Percentiles rank a stretch among this genome's conserved stretches.
phyloP scores from a whole-genome alignment of 2,888 invertebrate species.

The Drosophila pseudotakahashii region DNA sequence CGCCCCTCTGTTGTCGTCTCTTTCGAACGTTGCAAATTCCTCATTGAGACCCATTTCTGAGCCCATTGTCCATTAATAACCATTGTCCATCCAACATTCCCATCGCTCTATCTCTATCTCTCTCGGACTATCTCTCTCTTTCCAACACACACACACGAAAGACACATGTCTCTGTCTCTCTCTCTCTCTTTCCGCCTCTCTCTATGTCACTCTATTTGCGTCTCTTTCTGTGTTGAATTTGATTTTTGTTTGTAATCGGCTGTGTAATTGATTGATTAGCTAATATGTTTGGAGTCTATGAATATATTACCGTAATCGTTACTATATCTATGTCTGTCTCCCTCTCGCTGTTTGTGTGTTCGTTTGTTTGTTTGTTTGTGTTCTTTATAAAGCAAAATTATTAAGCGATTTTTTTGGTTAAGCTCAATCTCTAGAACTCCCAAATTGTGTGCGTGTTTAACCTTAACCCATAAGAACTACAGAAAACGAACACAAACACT shows the following conservation, averaged over 20 bases:
- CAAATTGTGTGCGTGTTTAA: constrained; percentile 25
- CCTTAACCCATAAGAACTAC: constrained; percentile 14
- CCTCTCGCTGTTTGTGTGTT: constrained; percentile 42
- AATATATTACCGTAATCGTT: constrained; percentile 28
- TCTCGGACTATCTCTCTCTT: constrained; percentile 23
- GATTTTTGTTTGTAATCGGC: constrained; percentile 43
- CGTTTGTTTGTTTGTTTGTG: constrained; percentile 33
- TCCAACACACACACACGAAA: constrained; percentile 29
- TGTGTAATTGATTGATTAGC: constrained; percentile 46
- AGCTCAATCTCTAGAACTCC: constrained; percentile 19
- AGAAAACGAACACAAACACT: constrained; percentile 18
- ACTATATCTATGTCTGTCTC: constrained; percentile 47
- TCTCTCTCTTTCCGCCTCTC: constrained; percentile 16
- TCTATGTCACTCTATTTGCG: constrained; percentile 17
- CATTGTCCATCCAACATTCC: constrained; percentile 68
- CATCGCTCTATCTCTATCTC: constrained; percentile 23
- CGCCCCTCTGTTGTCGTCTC: constrained; percentile 1
- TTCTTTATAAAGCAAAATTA: constrained; percentile 24
- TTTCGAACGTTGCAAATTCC: constrained; percentile 16
- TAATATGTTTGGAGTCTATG: constrained; percentile 22
- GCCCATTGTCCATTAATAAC: constrained; percentile 65
- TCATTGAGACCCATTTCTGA: constrained; percentile 48
- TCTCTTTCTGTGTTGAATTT: constrained; percentile 41
- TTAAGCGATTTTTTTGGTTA: constrained; percentile 37
- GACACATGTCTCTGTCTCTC: constrained; percentile 22